Evolutionary conservation across 2,797 vertebrate genomes (phyloP), one percentile per base, ranked within the genome.

Genomic region (Peromyscus attwateri): DNA sequence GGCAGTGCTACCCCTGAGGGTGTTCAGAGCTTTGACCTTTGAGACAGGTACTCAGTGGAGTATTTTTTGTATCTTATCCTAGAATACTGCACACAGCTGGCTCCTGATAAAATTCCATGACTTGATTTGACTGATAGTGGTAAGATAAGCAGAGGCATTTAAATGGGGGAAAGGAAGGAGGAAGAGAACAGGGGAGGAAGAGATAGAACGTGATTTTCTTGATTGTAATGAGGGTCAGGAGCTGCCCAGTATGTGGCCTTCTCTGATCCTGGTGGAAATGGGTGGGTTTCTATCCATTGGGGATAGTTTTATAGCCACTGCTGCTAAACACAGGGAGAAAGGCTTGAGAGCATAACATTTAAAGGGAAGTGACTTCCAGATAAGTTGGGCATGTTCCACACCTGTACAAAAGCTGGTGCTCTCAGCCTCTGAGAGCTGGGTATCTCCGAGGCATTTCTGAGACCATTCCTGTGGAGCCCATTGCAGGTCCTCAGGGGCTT

Each of bases 211-310:
- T 0, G 13, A 62, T 68, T 82, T 94, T 55, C 75, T 92, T 95
- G 93, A 40, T 73, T 14, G 14, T 31, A 10, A 16, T 19, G 73
- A 95, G 76, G 40, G 55, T 29, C 70, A 46, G 70, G 68, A 52
- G 3, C 66, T 62, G 43, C 49, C 23, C 29, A 76, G 49, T 29
- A 37, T 37, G 79, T 9, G 2, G 5, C 55, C 68, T 87, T 81
- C 25, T 95, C 68, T 90, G n/a, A 87, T 55, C 55, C 64, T 9
- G n/a, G 43, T 93, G 84, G 49, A 89, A 92, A 87, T 0, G 79
- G 62, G 16, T 52, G 64, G 71, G 13, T 88, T 71, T 95, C 70
- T 83, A 29, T n/a, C 27, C 21, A 3, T 4, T 6, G 68, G 92
- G 13, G 27, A 16, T 37, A 90, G 52, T 34, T 75, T 79, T 92